Percentiles rank a stretch among this genome's conserved stretches.
These are phyloP conservation scores for Sarcoramphus papa DNA, from an alignment of 2,797 vertebrate species.

Conservation along the genomic window DNA sequence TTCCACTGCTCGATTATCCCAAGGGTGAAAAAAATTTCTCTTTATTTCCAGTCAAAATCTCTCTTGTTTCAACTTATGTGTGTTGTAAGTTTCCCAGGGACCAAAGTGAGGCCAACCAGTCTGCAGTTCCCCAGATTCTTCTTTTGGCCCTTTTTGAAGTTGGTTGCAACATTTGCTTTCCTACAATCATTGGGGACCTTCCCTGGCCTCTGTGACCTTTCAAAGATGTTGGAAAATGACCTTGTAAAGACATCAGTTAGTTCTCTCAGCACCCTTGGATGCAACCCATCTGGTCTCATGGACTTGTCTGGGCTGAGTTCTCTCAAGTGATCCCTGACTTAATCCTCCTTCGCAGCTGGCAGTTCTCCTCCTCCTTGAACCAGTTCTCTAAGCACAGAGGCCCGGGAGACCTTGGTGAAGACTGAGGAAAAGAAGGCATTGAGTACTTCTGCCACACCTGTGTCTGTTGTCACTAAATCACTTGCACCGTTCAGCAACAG, in stretches of 20 bases:
- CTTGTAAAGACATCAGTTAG: background rate
- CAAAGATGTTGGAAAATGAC: background rate
- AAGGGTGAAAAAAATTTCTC: background rate
- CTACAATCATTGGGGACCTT: background rate
- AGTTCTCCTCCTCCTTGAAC: background rate
- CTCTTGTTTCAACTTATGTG: background rate
- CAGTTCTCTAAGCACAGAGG: background rate
- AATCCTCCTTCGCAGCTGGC: background rate
- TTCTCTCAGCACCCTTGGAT: background rate
- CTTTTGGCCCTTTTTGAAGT: background rate
- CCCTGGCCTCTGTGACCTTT: background rate
- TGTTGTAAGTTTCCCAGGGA: background rate
- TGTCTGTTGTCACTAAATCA: background rate
- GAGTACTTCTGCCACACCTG: background rate
- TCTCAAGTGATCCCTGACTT: background rate
- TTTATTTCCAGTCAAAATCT: background rate
- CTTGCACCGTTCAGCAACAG: background rate
- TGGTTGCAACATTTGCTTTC: background rate
- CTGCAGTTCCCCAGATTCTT: background rate
- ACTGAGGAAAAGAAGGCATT: background rate
- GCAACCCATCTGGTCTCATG: background rate
- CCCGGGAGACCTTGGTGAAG: background rate
- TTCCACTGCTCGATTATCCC: fast-evolving
- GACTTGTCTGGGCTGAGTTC: background rate
- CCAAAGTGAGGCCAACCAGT: background rate